phyloP scores from a whole-genome alignment of 2,888 invertebrate genomes.

The Mythimna impura region DNA sequence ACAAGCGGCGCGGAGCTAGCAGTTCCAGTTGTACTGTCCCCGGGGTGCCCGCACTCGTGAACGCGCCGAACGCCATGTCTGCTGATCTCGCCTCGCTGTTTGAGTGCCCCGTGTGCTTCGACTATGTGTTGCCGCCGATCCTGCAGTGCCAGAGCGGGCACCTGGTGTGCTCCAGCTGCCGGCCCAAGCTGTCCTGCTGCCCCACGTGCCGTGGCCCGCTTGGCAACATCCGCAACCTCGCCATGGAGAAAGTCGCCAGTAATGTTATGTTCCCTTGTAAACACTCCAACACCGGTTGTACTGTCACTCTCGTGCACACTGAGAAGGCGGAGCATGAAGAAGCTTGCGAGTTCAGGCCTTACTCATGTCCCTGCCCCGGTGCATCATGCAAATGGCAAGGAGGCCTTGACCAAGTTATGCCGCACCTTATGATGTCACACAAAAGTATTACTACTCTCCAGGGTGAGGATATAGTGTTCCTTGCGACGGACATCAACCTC shows the following conservation, averaged over 20 bases:
- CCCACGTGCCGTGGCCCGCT: slow-evolving; percentile 99
- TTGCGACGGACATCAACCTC: slow-evolving; percentile 99
- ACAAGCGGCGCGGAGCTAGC: slow-evolving; percentile 89
- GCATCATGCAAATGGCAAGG: slow-evolving; percentile 99
- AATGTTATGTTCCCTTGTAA: slow-evolving; percentile 99
- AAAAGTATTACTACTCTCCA: slow-evolving; percentile 99
- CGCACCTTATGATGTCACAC: slow-evolving; percentile 98
- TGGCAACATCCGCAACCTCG: slow-evolving; percentile 99
- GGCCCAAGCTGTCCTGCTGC: slow-evolving; percentile 99
- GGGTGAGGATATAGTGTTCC: slow-evolving; percentile 99
- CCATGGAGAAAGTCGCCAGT: slow-evolving; percentile 99
- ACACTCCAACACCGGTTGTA: slow-evolving; percentile 98
- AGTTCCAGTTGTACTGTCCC: slow-evolving; percentile 89
- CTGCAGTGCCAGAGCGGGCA: slow-evolving; percentile 99
- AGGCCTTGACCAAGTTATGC: slow-evolving; percentile 99
- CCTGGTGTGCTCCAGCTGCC: slow-evolving; percentile 98
- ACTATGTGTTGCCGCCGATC: slow-evolving; percentile 99
- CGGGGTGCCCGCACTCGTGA: slow-evolving; percentile 89
- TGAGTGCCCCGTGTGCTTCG: slow-evolving; percentile 99
- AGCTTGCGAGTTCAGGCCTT: slow-evolving; percentile 99
- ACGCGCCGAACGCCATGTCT: slow-evolving; percentile 92
- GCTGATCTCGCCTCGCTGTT: slow-evolving; percentile 97
- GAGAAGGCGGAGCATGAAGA: slow-evolving; percentile 99
- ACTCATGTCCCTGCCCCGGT: slow-evolving; percentile 99
- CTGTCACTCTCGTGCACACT: slow-evolving; percentile 97